Evolutionary conservation across 2,113 vertebrate genomes (phyloP).

Genomic region (Dromas ardeola): DNA sequence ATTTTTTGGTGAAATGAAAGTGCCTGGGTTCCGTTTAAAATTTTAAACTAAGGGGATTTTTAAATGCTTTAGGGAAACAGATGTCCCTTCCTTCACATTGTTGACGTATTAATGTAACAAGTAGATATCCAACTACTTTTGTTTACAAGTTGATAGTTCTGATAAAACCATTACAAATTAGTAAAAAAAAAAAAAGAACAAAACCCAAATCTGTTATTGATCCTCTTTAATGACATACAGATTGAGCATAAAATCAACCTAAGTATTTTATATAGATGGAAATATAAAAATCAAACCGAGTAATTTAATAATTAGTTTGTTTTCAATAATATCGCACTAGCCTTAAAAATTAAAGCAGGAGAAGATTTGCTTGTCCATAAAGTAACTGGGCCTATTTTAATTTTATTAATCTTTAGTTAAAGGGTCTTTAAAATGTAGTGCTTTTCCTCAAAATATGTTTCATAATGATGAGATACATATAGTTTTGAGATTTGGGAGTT

Average conservation of each 20-base stretch:
- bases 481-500: neutral
- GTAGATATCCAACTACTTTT: neutral
- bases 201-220: neutral
- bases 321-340: neutral
- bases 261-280: neutral
- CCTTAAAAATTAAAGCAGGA: neutral
- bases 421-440: neutral
- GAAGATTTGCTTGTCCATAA: neutral
- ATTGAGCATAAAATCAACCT: neutral
- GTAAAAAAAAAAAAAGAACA: neutral
- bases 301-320: neutral
- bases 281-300: neutral
- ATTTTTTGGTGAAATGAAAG: neutral
- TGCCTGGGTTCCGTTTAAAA: neutral
- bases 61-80: neutral
- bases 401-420: neutral
- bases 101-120: neutral
- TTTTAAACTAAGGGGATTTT: neutral
- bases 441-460: neutral
- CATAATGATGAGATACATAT: neutral
- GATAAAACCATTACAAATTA: neutral
- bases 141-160: neutral
- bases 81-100: neutral
- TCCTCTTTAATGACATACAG: neutral
- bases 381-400: neutral